These are phyloP conservation scores for Coptodon rendalli DNA, from an alignment of 2,113 vertebrate species.

Conservation along the genomic window DNA sequence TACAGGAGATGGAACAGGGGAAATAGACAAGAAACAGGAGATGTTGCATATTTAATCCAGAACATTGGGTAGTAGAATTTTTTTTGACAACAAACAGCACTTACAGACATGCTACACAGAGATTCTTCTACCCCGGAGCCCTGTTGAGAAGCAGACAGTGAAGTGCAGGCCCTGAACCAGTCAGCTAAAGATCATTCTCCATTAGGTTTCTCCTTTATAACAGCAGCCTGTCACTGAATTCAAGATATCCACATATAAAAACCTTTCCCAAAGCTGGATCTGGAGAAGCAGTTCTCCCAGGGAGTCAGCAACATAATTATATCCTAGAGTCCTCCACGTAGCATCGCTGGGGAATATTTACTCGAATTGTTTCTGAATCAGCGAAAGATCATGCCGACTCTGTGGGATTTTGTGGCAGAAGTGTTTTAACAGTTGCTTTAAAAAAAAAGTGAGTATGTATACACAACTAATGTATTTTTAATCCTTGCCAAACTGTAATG, in stretches of 20 bases:
- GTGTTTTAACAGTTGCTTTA: constrained; percentile 23
- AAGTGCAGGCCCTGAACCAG: constrained; percentile 43
- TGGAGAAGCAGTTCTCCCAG: neutral
- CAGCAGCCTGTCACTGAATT: constrained; percentile 15
- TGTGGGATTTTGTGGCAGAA: constrained; percentile 31
- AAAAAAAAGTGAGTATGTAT: constrained; percentile 27
- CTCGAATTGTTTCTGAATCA: constrained; percentile 24
- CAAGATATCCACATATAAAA: constrained; percentile 1
- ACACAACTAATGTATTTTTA: constrained; percentile 62
- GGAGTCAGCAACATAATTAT: neutral
- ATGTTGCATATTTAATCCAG: constrained; percentile 64
- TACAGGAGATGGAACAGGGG: constrained; percentile 32
- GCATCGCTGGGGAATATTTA: constrained; percentile 20
- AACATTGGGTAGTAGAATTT: constrained; percentile 38
- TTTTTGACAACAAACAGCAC: constrained; percentile 68
- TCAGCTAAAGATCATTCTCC: constrained; percentile 31
- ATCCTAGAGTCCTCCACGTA: neutral
- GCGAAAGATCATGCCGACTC: constrained; percentile 2
- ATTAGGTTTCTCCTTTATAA: constrained; percentile 29
- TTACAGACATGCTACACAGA: constrained; percentile 52
- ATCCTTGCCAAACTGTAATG: constrained; percentile 61
- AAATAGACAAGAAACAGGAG: constrained; percentile 23
- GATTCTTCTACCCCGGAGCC: constrained; percentile 35
- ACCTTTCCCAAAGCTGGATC: neutral
- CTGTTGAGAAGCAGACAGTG: constrained; percentile 32